Evolutionary conservation across 2,113 vertebrate genomes (phyloP).

Genomic region (Zeus faber): DNA sequence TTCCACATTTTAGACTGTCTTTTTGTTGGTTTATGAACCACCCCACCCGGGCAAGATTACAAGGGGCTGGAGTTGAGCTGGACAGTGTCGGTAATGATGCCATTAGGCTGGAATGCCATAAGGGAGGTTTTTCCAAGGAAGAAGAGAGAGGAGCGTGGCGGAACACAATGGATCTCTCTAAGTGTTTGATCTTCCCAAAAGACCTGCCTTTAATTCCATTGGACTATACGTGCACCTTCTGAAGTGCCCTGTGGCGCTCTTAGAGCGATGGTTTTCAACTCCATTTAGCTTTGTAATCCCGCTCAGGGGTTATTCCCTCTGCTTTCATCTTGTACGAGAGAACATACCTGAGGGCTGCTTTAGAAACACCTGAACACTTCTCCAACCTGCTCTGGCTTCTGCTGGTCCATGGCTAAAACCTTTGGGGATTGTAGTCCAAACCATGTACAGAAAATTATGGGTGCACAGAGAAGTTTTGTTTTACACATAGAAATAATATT

Average conservation of each 20-base stretch:
- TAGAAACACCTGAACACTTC: neutral
- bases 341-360: constrained; percentile 32
- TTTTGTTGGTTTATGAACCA: constrained; percentile 35
- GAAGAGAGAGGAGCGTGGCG: constrained; percentile 41
- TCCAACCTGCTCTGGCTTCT: neutral
- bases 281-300: constrained; percentile 41
- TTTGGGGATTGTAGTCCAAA: neutral
- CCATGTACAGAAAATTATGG: neutral
- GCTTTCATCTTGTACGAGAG: constrained; percentile 39
- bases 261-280: constrained; percentile 17
- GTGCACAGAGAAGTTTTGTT: too few relatives aligned
- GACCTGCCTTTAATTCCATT: constrained; percentile 59
- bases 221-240: constrained; percentile 18
- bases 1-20: constrained; percentile 19
- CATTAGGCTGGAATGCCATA: constrained; percentile 75
- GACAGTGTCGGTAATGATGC: constrained; percentile 74
- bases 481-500: too few relatives aligned
- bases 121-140: constrained; percentile 46
- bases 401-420: neutral
- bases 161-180: constrained; percentile 42
- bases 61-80: constrained; percentile 64
- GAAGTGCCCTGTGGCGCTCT: constrained; percentile 26
- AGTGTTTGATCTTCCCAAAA: constrained; percentile 49
- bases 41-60: constrained; percentile 68
- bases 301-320: constrained; percentile 14